Evolutionary conservation across 2,113 vertebrate genomes (phyloP).

Genomic region (Corythaixoides concolor): DNA sequence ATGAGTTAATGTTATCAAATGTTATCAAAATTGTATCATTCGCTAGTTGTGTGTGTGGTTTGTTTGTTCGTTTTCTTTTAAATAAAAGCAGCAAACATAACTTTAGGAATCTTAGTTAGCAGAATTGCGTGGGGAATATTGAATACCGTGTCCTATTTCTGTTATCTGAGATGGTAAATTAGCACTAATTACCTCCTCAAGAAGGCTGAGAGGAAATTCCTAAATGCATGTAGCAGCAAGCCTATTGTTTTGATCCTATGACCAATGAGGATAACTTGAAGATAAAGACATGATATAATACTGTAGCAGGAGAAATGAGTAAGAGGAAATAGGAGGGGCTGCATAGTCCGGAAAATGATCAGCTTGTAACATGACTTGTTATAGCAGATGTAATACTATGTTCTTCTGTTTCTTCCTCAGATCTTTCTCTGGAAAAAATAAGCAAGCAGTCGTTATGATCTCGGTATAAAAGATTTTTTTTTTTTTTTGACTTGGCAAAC

Average conservation of each 20-base stretch:
- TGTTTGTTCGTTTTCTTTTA: neutral
- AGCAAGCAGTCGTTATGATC: neutral
- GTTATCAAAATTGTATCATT: neutral
- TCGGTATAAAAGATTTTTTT: neutral
- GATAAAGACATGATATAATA: neutral
- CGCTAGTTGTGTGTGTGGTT: neutral
- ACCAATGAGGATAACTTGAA: neutral
- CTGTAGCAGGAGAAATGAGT: neutral
- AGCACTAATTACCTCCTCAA: constrained; percentile 6
- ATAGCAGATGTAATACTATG: neutral
- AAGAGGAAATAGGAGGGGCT: constrained; percentile 49
- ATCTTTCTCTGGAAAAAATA: neutral
- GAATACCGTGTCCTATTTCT: neutral
- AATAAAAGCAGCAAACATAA: neutral
- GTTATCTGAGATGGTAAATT: neutral
- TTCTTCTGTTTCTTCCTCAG: neutral
- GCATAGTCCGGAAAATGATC: neutral
- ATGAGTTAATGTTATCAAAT: neutral
- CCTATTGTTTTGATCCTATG: constrained; percentile 53
- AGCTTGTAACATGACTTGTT: neutral
- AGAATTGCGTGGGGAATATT: neutral
- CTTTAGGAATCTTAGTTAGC: neutral
- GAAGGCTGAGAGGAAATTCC: constrained; percentile 26
- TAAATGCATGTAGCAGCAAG: constrained; percentile 8
- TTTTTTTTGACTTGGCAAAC: neutral